These are phyloP conservation scores for Varanus komodoensis DNA, from an alignment of 2,113 vertebrate species.

Conservation along the genomic window DNA sequence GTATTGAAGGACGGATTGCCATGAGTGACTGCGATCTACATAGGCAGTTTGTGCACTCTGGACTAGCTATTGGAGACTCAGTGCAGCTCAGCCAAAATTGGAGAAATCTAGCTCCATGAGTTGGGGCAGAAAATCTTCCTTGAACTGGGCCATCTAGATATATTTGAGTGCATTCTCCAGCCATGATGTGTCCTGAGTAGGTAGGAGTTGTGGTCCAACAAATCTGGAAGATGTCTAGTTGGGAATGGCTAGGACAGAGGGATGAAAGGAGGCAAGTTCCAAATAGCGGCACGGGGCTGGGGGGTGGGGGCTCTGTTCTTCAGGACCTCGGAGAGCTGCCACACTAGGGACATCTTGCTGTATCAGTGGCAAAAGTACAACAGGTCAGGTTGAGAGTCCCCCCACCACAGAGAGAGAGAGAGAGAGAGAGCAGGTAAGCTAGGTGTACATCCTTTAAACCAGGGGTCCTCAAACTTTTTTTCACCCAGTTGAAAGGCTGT, in stretches of 20 bases:
- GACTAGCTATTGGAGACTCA: neutral
- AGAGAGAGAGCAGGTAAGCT: no score
- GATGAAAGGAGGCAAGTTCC: neutral
- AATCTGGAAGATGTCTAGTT: neutral
- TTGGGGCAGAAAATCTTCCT: neutral
- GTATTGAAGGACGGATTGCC: neutral
- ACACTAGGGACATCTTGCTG: neutral
- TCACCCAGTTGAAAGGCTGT: no score
- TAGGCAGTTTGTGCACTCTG: neutral
- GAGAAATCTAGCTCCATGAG: neutral
- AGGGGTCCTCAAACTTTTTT: no score
- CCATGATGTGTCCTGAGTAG: neutral
- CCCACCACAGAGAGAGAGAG: no score
- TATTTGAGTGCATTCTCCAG: neutral
- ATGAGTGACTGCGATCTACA: neutral
- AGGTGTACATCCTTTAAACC: no score
- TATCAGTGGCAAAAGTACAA: neutral
- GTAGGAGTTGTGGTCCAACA: neutral
- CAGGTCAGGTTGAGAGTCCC: neutral
- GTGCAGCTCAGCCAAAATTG: neutral
- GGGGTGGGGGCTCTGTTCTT: neutral
- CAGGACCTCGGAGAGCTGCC: neutral
- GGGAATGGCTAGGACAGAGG: neutral
- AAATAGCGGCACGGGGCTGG: neutral
- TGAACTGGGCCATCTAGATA: neutral